Base-by-base conservation (phyloP, 2,113 vertebrate genomes). In the Pangasianodon hypophthalmus region DNA sequence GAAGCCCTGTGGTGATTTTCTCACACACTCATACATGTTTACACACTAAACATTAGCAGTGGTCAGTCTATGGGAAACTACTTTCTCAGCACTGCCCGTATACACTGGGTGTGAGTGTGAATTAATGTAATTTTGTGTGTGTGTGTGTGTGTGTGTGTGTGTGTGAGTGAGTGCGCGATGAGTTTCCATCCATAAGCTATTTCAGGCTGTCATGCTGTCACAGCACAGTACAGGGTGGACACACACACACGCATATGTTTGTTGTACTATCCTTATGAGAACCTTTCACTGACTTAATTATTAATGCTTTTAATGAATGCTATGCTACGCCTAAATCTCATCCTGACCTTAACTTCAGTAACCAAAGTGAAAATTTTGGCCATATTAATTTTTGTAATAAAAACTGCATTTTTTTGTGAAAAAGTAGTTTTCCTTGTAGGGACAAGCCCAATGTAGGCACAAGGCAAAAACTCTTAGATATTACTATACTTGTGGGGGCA, bases 1-100 rank as follows among this genome's bases (percentile, higher is more conserved):
- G 81, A 87, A 87, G 88, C 88, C 91, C 90, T 75, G 87, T 92
- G 88, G 91, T 79, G 90, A 83, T 67, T 93, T 96, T 96, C 95
- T 95, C 96, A 96, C 95, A 94, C 94, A 92, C 88, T 92, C 69
- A 92, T 91, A 92, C 92, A 92, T 96, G 94, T 96, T 96, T 94
- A 95, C 92, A 96, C 90, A 93, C 94, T 93, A 96, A 96, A 96
- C 94, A 95, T 81, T 90, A 91, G 91, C 89, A 9, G 88, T 71
- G 90, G 79, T 84, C 8, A 32, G 93, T 87, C 90, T 92, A 92
- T 94, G 94, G 93, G 94, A 95, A 94, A 91, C 91, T 73, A 88
- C 88, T 75, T 88, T 84, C 84, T 95, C 95, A 95, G 94, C 94
- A 93, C 87, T 60, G 79, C 94, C 92, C 93, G 87, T 92, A 94